Evolutionary conservation across 2,797 vertebrate species (phyloP), one percentile per base, ranked within the genome.

Genomic region (Picus viridis): DNA sequence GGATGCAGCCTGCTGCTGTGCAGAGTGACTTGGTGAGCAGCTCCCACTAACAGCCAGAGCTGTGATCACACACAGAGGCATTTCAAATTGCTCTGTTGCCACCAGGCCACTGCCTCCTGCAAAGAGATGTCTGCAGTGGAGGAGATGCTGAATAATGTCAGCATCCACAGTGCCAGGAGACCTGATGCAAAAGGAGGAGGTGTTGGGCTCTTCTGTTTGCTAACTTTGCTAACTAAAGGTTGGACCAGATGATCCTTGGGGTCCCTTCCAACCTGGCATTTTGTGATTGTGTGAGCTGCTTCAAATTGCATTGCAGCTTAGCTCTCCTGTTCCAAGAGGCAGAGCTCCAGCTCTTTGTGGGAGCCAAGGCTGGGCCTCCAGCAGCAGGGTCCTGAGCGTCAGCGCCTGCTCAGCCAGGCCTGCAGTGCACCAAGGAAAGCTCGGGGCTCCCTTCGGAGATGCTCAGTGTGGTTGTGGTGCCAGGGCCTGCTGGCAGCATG

Each of bases 401-500:
- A 75, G 32, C 2, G 2, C 7, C 6, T 3, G 6, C 53, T 29
- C 34, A 16, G 78, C 34, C 68, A 47, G 83, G 27, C n/a, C 76
- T 53, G 26, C 24, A 17, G 1, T 26, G 57, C 65, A 74, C 90
- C 70, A 26, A 43, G 67, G 51, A n/a, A 78, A 47, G 62, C 80
- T 58, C 4, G 0, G 18, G 67, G 62, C 62, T 74, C 47, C 64
- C 58, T 71, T 4, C 45, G 71, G 73, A 72, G 83, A 80, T 4
- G 16, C 77, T 30, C 59, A 24, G 73, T 3, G 2, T 12, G 23
- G 70, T 69, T n/a, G 23, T 5, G 64, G 17, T 86, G 85, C 86
- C 86, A 89, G 65, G 62, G 27, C 49, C 34, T 36, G 85, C 78
- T 91, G 91, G 88, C 93, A 94, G 69, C 78, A 73, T 39, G 65